A percentile compares a stretch with the other conserved stretches of the same genome.
Conservation (phyloP, 2,888 invertebrate genomes). For the Caenorhabditis uteleia region DNA sequence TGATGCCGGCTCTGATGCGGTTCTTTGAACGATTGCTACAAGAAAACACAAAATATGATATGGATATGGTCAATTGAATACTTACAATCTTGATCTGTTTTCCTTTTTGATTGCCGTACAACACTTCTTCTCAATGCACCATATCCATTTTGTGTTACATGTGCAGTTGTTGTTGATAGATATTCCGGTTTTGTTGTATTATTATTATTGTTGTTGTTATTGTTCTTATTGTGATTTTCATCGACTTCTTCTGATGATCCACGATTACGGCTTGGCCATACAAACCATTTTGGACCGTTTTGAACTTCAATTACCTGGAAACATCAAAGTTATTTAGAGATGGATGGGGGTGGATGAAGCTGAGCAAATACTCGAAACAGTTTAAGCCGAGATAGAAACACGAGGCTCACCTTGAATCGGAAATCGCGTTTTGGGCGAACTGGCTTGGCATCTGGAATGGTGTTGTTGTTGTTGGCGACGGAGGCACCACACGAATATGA, state of each 20-base stretch:
- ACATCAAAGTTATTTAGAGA: not conserved
- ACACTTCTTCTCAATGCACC: constrained; percentile 48
- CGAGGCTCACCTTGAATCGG: constrained; percentile 55
- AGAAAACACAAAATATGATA: not conserved
- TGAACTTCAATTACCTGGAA: constrained; percentile 57
- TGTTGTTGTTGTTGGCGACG: constrained; percentile 20
- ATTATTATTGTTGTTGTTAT: constrained; percentile 9
- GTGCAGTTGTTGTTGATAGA: not conserved
- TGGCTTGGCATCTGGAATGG: constrained; percentile 29
- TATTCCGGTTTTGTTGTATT: not conserved
- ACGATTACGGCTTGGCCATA: constrained; percentile 54
- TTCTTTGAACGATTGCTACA: constrained; percentile 40
- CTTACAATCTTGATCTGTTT: constrained; percentile 41
- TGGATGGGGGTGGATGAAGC: not conserved
- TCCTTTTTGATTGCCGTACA: constrained; percentile 43
- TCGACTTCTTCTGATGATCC: constrained; percentile 48
- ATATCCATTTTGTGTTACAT: constrained; percentile 36
- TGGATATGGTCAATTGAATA: not conserved
- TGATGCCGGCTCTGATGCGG: constrained; percentile 50
- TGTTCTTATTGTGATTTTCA: constrained; percentile 48
- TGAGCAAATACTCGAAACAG: not conserved
- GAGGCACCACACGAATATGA: constrained; percentile 3
- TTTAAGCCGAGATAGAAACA: not conserved
- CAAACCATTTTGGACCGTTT: constrained; percentile 60
- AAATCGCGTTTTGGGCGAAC: constrained; percentile 55